Percentiles rank a stretch among this genome's conserved stretches.
phyloP scores from a whole-genome alignment of 2,888 invertebrate genomes.

The Glyphotaelius pellucidus region DNA sequence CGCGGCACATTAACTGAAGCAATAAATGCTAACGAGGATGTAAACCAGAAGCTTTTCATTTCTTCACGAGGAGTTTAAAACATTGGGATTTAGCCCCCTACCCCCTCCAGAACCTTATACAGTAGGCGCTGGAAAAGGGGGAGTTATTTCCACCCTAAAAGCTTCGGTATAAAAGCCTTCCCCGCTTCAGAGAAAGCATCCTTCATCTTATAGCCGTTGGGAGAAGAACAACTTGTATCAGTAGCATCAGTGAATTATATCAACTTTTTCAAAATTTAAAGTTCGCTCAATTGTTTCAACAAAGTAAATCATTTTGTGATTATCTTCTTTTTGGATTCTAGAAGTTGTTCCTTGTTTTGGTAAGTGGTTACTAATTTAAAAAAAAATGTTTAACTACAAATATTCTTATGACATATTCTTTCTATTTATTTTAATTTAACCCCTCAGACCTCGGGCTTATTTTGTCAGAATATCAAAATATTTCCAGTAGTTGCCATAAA shows the following conservation, averaged over 20 bases:
- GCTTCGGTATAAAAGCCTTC: slow-evolving; percentile 32
- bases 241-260: background rate
- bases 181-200: background rate
- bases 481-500: too few species aligned
- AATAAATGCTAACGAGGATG: slow-evolving; percentile 40
- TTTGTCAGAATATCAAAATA: too few species aligned
- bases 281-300: background rate
- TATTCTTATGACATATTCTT: background rate
- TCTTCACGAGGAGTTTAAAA: slow-evolving; percentile 28
- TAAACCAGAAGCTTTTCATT: slow-evolving; percentile 39
- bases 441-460: too few species aligned
- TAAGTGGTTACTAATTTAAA: background rate
- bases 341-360: background rate
- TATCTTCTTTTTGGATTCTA: background rate
- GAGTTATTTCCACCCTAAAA: background rate
- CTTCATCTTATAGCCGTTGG: background rate
- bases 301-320: background rate
- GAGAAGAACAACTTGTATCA: slow-evolving; percentile 19
- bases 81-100: background rate
- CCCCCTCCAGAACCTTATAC: background rate
- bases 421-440: too few species aligned
- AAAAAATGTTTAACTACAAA: background rate
- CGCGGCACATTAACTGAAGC: background rate
- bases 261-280: background rate
- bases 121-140: background rate